Evolutionary conservation across 2,888 invertebrate species (phyloP), one percentile per base, ranked within the genome.

Genomic region (Dasysyrphus albostriatus): DNA sequence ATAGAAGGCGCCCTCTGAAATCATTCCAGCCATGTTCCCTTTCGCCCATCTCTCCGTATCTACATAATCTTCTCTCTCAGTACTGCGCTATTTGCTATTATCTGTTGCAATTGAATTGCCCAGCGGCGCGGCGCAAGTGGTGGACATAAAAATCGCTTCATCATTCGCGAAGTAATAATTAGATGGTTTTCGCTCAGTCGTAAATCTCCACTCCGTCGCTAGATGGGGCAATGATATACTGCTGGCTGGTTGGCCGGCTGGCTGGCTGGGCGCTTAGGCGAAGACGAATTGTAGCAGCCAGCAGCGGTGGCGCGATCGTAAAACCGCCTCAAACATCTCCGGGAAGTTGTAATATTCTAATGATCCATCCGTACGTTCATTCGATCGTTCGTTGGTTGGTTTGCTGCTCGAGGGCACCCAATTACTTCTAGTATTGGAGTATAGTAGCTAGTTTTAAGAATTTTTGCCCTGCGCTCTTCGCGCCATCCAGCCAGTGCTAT

Each of bases 111-210:
- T 80, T 84, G 76, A 84, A 84, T 80, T 80, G 84, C 65, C 80
- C 76, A 67, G 39, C 59, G 76, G 75, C 75, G 47, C 51, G 56
- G 75, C 58, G 59, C 76, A 82, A 56, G 67, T 67, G 76, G 76
- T 84, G 84, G 84, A 84, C 84, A 85, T 82, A 85, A 85, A 84
- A 85, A 85, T 85, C 85, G 85, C 85, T 85, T 82, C 76, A 85
- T 85, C 82, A 85, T 85, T 84, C 73, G 84, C 76, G 44, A 85
- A 85, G 76, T 70, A 85, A 85, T 82, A 85, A 82, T 82, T 85
- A 85, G 85, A 85, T 85, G 74, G 67, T 77, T 85, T 85, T 85
- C 85, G 72, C 82, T 77, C 49, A 74, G 82, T 82, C 77, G 84
- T 85, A 82, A 85, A 82, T 85, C 81, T 84, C 44, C 56, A 16